These are phyloP conservation scores for Thelaira solivaga DNA, from an alignment of 2,888 invertebrate genomes.

Conservation along the genomic window DNA sequence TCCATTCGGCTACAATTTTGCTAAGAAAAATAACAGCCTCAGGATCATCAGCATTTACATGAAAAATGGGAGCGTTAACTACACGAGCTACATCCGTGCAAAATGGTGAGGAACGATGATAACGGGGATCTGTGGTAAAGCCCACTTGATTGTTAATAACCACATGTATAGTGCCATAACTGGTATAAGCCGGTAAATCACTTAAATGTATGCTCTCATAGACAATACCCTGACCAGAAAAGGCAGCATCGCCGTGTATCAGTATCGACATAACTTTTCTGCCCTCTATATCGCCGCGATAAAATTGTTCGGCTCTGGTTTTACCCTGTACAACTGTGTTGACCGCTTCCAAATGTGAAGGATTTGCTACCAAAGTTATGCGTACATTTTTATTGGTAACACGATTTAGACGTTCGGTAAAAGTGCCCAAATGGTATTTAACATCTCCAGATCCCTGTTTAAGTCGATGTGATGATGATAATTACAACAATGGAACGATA, in stretches of 20 bases:
- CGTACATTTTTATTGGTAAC: constrained; percentile 88
- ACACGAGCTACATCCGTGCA: constrained; percentile 94
- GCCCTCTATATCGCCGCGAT: constrained; percentile 85
- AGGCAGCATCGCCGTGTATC: constrained; percentile 84
- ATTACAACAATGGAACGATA: not conserved
- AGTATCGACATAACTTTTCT: constrained; percentile 82
- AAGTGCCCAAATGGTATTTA: constrained; percentile 94
- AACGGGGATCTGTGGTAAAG: constrained; percentile 93
- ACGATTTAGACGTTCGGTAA: constrained; percentile 87
- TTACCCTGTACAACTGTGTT: constrained; percentile 93
- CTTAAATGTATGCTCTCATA: constrained; percentile 82
- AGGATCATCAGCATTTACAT: constrained; percentile 95
- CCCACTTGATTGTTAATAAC: constrained; percentile 89
- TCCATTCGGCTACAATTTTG: constrained; percentile 92
- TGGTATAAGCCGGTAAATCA: constrained; percentile 81
- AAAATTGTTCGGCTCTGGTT: constrained; percentile 91
- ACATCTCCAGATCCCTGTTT: constrained; percentile 91
- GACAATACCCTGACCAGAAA: constrained; percentile 83
- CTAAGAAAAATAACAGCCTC: constrained; percentile 95
- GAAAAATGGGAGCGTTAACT: constrained; percentile 94
- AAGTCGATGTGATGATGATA: not conserved
- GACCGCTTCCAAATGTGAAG: constrained; percentile 95
- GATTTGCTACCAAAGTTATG: constrained; percentile 93
- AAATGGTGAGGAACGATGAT: constrained; percentile 90
- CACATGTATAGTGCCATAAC: constrained; percentile 82